Base-by-base conservation (phyloP, 2,797 vertebrate genomes). In the Onychomys leucogaster region DNA sequence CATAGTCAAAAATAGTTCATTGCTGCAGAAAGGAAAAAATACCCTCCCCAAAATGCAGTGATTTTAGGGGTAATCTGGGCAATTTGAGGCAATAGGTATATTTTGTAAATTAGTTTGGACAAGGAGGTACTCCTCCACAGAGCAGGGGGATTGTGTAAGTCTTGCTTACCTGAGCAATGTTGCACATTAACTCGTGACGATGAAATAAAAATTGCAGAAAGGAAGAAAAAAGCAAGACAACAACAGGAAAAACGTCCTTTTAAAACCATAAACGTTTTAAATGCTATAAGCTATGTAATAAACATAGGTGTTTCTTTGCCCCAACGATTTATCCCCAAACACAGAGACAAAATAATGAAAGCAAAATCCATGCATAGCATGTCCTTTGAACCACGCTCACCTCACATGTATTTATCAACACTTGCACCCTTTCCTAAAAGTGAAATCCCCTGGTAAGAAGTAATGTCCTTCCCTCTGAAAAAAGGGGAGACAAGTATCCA, bases 401-500 rank as follows among this genome's bases (percentile, higher is more conserved):
- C 43, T 29, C 46, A n/a, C 46, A 37, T 3, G 3, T 61, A 21
- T 76, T 89, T 91, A 83, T 2, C 80, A 78, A 92, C 84, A 46
- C 43, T 81, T 29, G 29, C 29, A 94, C 65, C 73, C 87, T 95
- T 90, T 82, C 90, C 87, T 90, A 9, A 57, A 95, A 92, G 93
- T 77, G 76, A 61, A 91, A 81, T 73, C 69, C 86, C 84, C 63
- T 76, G 52, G 77, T 73, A 93, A 96, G 93, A 94, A 88, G 34
- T n/a, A 84, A 71, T 55, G 69, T 34, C 80, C 65, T 32, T 34
- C n/a, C 37, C 84, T 81, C 87, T 14, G 2, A 63, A 71, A 75
- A 83, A 55, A 78, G 63, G 80, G 25, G 49, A 67, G 85, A 65
- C 94, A 97, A 97, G 55, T 97, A 98, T 98, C 98, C 99, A 99